phyloP scores from a whole-genome alignment of 1,140 invertebrate genomes.

The Drosophila tropicalis region DNA sequence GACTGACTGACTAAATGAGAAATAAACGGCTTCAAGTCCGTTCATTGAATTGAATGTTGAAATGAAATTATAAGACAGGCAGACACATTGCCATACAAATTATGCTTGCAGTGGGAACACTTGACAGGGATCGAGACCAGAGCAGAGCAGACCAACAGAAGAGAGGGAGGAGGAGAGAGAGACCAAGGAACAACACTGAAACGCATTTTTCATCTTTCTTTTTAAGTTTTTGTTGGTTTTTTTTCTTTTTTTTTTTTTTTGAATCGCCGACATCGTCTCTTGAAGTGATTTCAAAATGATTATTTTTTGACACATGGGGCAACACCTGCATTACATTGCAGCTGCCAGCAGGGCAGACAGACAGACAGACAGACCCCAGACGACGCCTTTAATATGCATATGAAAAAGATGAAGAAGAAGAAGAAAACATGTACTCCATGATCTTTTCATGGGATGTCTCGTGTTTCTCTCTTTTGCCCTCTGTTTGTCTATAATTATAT shows the following conservation, averaged over 20 bases:
- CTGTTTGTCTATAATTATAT: slow-evolving; percentile 77
- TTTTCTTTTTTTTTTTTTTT: background rate
- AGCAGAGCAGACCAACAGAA: too few relatives aligned
- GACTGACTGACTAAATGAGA: slow-evolving; percentile 29
- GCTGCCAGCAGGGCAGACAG: slow-evolving; percentile 41
- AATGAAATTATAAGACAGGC: slow-evolving; percentile 67
- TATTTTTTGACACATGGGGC: slow-evolving; percentile 79
- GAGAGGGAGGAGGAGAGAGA: too few relatives aligned
- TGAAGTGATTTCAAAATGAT: slow-evolving; percentile 79
- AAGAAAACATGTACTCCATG: background rate
- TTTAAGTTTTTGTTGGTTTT: background rate
- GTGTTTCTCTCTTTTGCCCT: slow-evolving; percentile 14
- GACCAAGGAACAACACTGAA: slow-evolving; percentile 12
- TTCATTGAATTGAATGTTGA: slow-evolving; percentile 63
- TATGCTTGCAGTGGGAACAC: slow-evolving; percentile 36
- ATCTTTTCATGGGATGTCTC: slow-evolving; percentile 10
- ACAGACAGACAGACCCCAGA: background rate
- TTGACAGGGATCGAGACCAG: slow-evolving; percentile 41
- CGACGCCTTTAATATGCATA: slow-evolving; percentile 2
- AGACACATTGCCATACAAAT: slow-evolving; percentile 27
- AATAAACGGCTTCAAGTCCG: slow-evolving; percentile 56
- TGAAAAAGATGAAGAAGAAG: too few relatives aligned
- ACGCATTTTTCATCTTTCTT: slow-evolving; percentile 70
- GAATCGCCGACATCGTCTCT: slow-evolving; percentile 4
- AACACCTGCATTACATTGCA: slow-evolving; percentile 76